Evolutionary conservation across 2,797 vertebrate genomes (phyloP).

Genomic region (Coranthus polyacanthus): DNA sequence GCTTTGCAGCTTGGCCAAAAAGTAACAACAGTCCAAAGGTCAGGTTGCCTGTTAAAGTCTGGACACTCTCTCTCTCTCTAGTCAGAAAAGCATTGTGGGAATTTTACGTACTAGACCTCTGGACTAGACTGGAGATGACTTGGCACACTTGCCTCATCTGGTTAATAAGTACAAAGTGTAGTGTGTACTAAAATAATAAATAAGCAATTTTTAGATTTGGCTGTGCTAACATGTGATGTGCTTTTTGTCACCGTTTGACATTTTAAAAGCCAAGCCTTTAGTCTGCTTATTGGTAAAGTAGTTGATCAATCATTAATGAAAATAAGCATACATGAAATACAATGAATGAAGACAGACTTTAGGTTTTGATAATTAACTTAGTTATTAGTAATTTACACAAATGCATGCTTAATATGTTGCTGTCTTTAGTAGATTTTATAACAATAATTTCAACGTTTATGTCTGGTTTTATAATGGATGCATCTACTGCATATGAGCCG

Average conservation of each 20-base stretch:
- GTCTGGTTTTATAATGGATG: too few relatives aligned
- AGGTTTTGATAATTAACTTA: too few relatives aligned
- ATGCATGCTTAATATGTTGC: too few relatives aligned
- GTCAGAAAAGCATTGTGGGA: constrained; percentile 31
- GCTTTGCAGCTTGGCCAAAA: constrained; percentile 17
- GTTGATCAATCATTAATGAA: not conserved
- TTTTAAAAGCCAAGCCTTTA: not conserved
- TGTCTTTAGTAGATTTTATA: too few relatives aligned
- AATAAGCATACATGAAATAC: too few relatives aligned
- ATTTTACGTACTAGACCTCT: constrained; percentile 22
- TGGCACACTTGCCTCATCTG: constrained; percentile 1
- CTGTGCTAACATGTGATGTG: constrained; percentile 2
- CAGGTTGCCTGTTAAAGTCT: constrained; percentile 26
- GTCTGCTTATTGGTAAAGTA: not conserved
- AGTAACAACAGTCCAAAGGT: constrained; percentile 35
- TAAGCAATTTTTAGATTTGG: constrained; percentile 19
- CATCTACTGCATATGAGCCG: constrained; percentile 16
- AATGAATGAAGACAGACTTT: not conserved
- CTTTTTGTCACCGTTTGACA: not conserved
- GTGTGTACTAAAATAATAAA: constrained; percentile 41
- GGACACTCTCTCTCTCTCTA: not conserved
- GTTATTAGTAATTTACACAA: too few relatives aligned
- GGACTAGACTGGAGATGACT: constrained; percentile 6
- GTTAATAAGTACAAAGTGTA: constrained; percentile 44
- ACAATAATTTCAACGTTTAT: too few relatives aligned